Conservation (phyloP, 92 coral and sea anemone species). For the Palythoa caribaeorum region DNA sequence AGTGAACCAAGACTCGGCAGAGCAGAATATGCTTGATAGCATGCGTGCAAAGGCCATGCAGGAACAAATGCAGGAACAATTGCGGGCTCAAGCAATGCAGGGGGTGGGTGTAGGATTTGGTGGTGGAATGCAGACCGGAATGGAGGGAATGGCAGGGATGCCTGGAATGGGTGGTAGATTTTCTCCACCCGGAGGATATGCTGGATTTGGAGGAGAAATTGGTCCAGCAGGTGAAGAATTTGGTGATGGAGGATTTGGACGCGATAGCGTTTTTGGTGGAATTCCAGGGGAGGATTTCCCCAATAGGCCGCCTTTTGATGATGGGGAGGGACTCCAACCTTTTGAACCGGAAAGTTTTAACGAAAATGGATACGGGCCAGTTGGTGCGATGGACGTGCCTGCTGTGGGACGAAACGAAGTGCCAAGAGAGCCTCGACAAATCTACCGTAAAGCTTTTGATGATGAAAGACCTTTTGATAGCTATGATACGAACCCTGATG, state of each 20-base stretch:
- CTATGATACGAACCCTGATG: conserved; percentile 65
- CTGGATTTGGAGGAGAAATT: conserved; percentile 36
- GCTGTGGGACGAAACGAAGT: conserved; percentile 84
- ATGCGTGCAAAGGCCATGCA: conserved; percentile 85
- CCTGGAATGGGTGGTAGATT: conserved; percentile 61
- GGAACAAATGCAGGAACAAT: conserved; percentile 71
- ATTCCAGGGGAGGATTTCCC: conserved; percentile 26
- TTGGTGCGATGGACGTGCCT: conserved; percentile 65
- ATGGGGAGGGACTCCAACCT: conserved; percentile 51
- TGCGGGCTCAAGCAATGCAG: conserved; percentile 45
- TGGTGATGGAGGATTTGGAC: conserved; percentile 44
- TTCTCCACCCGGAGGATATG: conserved; percentile 25
- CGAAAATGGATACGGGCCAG: conserved; percentile 27
- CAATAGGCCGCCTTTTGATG: conserved; percentile 42
- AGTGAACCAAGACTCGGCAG: conserved; percentile 75
- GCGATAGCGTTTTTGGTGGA: conserved; percentile 42
- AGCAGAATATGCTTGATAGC: conserved; percentile 68
- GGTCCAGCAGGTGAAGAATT: conserved; percentile 33
- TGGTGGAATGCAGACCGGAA: conserved; percentile 60
- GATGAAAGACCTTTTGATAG: conserved; percentile 71
- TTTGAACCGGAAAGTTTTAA: conserved; percentile 61
- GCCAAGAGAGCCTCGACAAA: conserved; percentile 60
- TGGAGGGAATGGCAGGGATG: conserved; percentile 73
- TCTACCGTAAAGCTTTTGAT: conserved; percentile 58
- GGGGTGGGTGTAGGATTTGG: conserved; percentile 57